A percentile compares a stretch with the other conserved stretches of the same genome.
Conservation (phyloP, 2,113 vertebrate species). For the Catagonus wagneri region DNA sequence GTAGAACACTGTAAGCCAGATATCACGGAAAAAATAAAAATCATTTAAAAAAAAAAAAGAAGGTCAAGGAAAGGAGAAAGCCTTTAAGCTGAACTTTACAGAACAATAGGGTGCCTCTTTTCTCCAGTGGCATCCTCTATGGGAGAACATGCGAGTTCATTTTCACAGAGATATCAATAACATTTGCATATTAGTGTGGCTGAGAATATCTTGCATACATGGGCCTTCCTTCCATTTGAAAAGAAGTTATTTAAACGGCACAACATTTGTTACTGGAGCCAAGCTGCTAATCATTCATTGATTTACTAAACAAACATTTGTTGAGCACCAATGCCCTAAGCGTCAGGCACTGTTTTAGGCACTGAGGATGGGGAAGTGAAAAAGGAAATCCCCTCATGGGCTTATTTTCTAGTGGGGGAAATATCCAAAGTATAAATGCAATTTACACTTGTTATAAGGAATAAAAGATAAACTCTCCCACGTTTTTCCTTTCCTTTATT, state of each 20-base stretch:
- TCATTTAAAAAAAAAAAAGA: too few species aligned
- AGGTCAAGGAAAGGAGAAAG: not conserved
- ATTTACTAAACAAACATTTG: not conserved
- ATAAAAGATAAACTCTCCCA: not conserved
- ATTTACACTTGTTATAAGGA: constrained; percentile 17
- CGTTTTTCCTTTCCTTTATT: not conserved
- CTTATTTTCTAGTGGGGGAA: not conserved
- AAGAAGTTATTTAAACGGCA: constrained; percentile 13
- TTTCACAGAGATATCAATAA: not conserved
- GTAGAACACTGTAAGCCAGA: too few species aligned
- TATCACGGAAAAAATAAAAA: too few species aligned
- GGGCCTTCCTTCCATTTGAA: not conserved
- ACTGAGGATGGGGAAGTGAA: not conserved
- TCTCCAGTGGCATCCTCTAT: not conserved
- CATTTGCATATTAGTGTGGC: not conserved
- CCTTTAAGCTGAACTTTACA: not conserved
- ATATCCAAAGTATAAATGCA: not conserved
- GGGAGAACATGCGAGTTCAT: not conserved
- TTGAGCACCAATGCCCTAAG: not conserved
- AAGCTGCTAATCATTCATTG: not conserved
- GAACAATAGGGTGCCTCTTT: not conserved
- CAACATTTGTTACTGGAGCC: not conserved
- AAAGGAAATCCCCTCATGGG: not conserved
- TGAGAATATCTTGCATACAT: not conserved
- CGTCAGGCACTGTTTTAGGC: not conserved